Evolutionary conservation across 2,888 invertebrate genomes (phyloP), one percentile per base, ranked within the genome.

Genomic region (Cheiracanthium punctorium): DNA sequence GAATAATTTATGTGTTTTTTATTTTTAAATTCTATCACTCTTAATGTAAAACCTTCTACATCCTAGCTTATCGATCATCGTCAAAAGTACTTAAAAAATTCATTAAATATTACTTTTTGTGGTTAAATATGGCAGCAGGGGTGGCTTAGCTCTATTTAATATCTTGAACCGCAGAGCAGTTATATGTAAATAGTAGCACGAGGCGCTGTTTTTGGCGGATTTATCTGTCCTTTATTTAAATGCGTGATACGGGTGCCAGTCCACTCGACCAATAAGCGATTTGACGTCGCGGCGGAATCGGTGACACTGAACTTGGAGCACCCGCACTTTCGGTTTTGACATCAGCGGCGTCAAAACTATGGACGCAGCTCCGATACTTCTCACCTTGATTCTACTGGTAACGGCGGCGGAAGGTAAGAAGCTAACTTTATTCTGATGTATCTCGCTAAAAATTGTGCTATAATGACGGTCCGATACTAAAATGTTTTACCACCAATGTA

Each of bases 271-370:
- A 81, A 67, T 73, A 72, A 71, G 10, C 30, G 30, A 41, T 20
- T 28, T 14, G 30, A 30, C 17, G 33, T 69, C 69, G 69, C 33
- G 12, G 33, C 28, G 48, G 28, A 41, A 28, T 4, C 65, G 52
- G 67, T 41, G 81, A 75, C 81, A 82, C 74, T 82, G 81, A 82
- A 82, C 81, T 82, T 82, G 80, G 48, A 30, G 67, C 80, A 28
- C 67, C 70, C 81, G 80, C 80, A 72, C 80, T 79, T 64, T 71
- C 81, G 14, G n/a, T 48, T n/a, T 48, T 48, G 48, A 48, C 48
- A 48, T 7, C 48, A 48, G 17, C 2, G 48, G 48, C 12, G 48
- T 48, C 10, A 10, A 10, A 10, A n/a, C 48, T n/a, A 48, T 48
- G 48, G 48, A 7, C 10, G n/a, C n/a, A 48, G 17, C n/a, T 12